Base-by-base conservation (phyloP, 2,113 vertebrate species). In the Noturus placidus region DNA sequence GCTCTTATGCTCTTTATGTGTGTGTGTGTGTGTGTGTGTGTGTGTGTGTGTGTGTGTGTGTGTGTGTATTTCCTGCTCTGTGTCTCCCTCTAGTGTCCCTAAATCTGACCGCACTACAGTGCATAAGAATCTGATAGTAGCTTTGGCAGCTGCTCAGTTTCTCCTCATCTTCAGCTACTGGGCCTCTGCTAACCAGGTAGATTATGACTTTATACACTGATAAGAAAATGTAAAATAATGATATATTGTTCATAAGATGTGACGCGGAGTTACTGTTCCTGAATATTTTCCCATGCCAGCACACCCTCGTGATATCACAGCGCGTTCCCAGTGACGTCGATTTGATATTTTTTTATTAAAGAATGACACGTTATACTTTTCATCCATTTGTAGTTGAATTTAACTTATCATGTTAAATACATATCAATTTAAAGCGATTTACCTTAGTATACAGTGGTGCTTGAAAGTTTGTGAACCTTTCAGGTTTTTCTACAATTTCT, bases 41-140 rank as follows among this genome's bases (percentile, higher is more conserved):
- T 70, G 67, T 70, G 67, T 70, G 67, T 35, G 70, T 74, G 38
- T 46, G 70, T n/a, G 74, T n/a, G 74, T n/a, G 46, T n/a, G 25
- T 19, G 74, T 77, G 33, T 59, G 3, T 69, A 4, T 84, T 20
- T 81, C 67, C 69, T 84, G 57, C 33, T 87, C 52, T 89, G 25
- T 86, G 88, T 89, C 59, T 86, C 87, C 77, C 80, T 83, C 87
- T 88, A 91, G 90, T 78, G 94, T 98, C 50, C 97, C 97, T 42
- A 97, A 95, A 89, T 98, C 96, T 0, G 97, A 99, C 82, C 92
- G 96, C 10, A 96, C 95, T 14, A 97, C 96, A 0, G 96, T 99
- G 88, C 97, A 97, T 92, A 98, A 99, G 93, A 99, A 98, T 93
- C 95, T 99, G 85, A 97, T 97, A 54, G 95, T 96, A 56, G 96